These are phyloP conservation scores for Plebejus anna DNA, from an alignment of 2,888 invertebrate species.

Conservation along the genomic window DNA sequence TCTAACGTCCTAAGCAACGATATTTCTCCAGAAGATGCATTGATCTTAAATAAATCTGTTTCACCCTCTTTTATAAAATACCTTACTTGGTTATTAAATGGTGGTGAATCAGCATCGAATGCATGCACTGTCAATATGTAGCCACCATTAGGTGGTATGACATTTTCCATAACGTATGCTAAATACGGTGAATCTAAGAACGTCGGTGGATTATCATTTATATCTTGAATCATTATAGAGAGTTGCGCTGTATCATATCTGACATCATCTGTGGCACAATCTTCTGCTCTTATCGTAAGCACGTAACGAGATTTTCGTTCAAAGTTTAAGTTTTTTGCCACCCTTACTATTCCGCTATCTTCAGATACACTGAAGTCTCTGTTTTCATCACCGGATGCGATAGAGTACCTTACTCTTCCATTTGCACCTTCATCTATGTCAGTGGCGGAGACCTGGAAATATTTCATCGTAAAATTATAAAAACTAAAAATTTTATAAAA, in stretches of 20 bases:
- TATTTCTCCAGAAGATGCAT: slow-evolving; percentile 95
- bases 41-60: slow-evolving; percentile 93
- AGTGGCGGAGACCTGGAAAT: slow-evolving; percentile 88
- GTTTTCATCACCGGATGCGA: slow-evolving; percentile 93
- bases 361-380: slow-evolving; percentile 95
- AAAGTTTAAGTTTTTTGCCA: slow-evolving; percentile 95
- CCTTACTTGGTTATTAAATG: slow-evolving; percentile 93
- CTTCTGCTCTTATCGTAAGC: slow-evolving; percentile 92
- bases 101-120: slow-evolving; percentile 94
- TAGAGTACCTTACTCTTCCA: slow-evolving; percentile 95
- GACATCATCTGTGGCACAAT: slow-evolving; percentile 87
- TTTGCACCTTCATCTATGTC: slow-evolving; percentile 93
- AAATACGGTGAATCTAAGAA: slow-evolving; percentile 97
- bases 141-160: slow-evolving; percentile 88
- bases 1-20: slow-evolving; percentile 90
- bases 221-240: slow-evolving; percentile 91
- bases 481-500: no score
- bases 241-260: slow-evolving; percentile 89
- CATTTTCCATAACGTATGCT: slow-evolving; percentile 96
- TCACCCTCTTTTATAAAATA: slow-evolving; percentile 97
- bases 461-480: neutral
- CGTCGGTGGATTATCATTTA: slow-evolving; percentile 96
- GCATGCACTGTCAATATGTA: slow-evolving; percentile 92
- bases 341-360: slow-evolving; percentile 93
- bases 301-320: slow-evolving; percentile 92